phyloP scores from a whole-genome alignment of 2,888 invertebrate species.

The Drosophila borborema region DNA sequence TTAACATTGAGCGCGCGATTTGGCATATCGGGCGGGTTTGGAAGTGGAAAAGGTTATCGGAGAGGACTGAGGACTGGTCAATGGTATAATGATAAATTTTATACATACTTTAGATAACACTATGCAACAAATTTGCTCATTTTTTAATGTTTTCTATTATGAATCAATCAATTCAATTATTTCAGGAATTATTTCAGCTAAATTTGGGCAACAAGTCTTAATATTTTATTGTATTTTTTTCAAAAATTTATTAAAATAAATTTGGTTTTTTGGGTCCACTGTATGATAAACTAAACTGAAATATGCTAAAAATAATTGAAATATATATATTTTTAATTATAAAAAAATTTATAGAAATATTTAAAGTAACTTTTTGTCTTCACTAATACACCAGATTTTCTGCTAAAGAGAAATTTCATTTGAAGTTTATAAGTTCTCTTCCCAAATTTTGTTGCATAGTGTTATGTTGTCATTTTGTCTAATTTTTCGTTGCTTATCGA shows the following conservation, averaged over 20 bases:
- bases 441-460: slow-evolving; percentile 41
- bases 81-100: slow-evolving; percentile 16
- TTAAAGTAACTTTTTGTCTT: background rate
- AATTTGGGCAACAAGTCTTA: background rate
- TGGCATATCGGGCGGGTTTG: slow-evolving; percentile 50
- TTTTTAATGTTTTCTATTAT: background rate
- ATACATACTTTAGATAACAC: slow-evolving; percentile 29
- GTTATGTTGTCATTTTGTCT: slow-evolving; percentile 25
- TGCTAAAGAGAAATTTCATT: background rate
- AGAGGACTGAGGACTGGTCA: slow-evolving; percentile 7
- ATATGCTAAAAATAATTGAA: background rate
- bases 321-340: background rate
- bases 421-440: background rate
- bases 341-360: background rate
- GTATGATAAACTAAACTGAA: slow-evolving; percentile 31
- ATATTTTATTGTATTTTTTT: background rate
- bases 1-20: slow-evolving; percentile 39
- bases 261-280: slow-evolving; percentile 23
- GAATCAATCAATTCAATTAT: background rate
- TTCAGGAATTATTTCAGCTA: background rate
- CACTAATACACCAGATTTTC: background rate
- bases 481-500: background rate
- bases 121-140: slow-evolving; percentile 38
- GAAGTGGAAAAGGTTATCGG: background rate
- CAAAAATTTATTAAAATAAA: background rate